Percentiles rank a stretch among this genome's conserved stretches.
Conservation (phyloP, 2,797 vertebrate species). For the Melanotaenia boesemani region DNA sequence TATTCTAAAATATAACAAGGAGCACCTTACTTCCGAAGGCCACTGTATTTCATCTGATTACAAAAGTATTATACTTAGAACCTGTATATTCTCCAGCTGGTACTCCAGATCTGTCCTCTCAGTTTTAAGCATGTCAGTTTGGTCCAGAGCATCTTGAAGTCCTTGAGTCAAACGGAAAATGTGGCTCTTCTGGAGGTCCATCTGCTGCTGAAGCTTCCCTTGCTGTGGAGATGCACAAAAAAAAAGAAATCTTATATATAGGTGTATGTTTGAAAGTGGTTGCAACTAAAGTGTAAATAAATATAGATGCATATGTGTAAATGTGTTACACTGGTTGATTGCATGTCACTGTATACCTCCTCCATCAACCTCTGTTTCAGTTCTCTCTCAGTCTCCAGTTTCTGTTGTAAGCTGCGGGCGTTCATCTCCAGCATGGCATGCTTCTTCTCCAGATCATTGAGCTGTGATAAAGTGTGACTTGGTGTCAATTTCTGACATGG, state of each 20-base stretch:
- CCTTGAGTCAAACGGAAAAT: constrained; percentile 98
- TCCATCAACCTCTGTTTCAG: constrained; percentile 98
- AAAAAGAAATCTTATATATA: constrained; percentile 5
- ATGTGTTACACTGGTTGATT: background rate
- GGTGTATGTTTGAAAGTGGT: constrained; percentile 1
- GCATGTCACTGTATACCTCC: constrained; percentile 84
- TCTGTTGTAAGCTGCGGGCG: constrained; percentile 96
- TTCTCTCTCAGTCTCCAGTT: constrained; percentile 96
- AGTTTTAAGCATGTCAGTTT: constrained; percentile 97
- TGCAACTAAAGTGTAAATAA: background rate
- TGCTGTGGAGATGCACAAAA: constrained; percentile 82
- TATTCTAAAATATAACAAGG: constrained; percentile 40
- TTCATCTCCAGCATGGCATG: constrained; percentile 99
- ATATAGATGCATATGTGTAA: background rate
- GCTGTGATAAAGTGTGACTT: constrained; percentile 76
- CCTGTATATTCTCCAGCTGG: constrained; percentile 88
- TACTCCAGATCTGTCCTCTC: constrained; percentile 97
- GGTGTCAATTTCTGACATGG: constrained; percentile 15
- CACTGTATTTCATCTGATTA: constrained; percentile 10
- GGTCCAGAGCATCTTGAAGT: constrained; percentile 95
- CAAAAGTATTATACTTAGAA: constrained; percentile 33
- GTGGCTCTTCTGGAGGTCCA: constrained; percentile 98
- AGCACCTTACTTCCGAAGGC: constrained; percentile 15
- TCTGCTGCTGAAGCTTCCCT: constrained; percentile 98
- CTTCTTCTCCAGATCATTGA: constrained; percentile 98